Evolutionary conservation across 2,797 vertebrate genomes (phyloP).

Genomic region (Falco columbarius): DNA sequence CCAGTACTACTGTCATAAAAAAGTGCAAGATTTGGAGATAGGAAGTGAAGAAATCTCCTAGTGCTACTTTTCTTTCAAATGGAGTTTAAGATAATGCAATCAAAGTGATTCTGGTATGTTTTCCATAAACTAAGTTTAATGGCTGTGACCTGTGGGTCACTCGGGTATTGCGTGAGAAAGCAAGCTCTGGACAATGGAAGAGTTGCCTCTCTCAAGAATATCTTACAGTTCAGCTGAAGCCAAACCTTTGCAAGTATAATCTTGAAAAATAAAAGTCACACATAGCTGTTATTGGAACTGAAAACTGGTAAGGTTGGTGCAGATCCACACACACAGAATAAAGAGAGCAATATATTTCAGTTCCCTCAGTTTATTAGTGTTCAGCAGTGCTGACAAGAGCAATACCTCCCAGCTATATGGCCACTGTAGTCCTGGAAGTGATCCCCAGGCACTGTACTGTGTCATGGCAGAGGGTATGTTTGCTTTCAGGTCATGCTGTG

Average conservation of each 20-base stretch:
- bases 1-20: neutral
- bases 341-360: neutral
- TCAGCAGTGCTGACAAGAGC: neutral
- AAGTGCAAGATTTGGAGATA: neutral
- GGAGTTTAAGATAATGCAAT: neutral
- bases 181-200: neutral
- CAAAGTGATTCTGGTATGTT: neutral
- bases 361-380: rapidly evolving
- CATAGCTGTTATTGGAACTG: neutral
- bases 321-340: neutral
- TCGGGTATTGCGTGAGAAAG: neutral
- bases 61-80: neutral
- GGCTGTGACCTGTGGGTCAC: neutral
- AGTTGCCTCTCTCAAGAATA: neutral
- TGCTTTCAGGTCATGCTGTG: neutral
- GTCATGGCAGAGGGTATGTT: neutral
- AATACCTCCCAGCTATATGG: neutral
- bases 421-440: neutral
- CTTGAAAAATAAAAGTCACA: neutral
- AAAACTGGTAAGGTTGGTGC: neutral
- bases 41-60: neutral
- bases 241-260: neutral
- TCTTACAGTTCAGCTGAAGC: neutral
- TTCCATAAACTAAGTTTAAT: neutral
- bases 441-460: neutral